Conservation (phyloP, 2,113 vertebrate species). For the Salvator merianae region DNA sequence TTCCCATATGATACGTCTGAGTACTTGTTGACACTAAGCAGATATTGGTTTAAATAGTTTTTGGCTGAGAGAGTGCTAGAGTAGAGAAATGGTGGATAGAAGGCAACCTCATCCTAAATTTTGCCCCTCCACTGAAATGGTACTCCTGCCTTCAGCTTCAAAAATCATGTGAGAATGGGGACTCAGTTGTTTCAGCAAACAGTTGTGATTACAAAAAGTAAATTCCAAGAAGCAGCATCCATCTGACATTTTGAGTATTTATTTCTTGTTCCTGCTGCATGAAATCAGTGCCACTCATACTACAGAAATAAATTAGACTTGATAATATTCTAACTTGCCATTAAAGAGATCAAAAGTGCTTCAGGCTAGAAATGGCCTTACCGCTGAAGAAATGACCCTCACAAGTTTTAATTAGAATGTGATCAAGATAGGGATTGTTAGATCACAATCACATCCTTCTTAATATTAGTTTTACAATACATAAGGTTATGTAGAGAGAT, state of each 20-base stretch:
- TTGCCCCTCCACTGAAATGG: no score
- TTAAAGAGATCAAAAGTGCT: slow-evolving; percentile 36
- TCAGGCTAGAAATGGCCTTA: slow-evolving; percentile 19
- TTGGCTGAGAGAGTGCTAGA: no score
- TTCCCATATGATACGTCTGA: no score
- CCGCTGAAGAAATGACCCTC: slow-evolving; percentile 21
- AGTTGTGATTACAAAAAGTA: neutral
- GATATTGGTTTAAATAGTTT: no score
- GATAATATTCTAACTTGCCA: slow-evolving; percentile 32
- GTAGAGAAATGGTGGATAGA: no score
- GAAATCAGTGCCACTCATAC: slow-evolving; percentile 35
- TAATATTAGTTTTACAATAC: slow-evolving; percentile 35
- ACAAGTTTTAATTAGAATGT: slow-evolving; percentile 33
- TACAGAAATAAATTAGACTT: slow-evolving; percentile 45
- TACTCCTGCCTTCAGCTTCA: no score
- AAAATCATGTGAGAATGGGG: no score
- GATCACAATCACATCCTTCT: slow-evolving; percentile 31
- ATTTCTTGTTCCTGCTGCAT: slow-evolving; percentile 24
- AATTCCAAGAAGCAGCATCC: neutral
- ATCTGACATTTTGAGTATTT: slow-evolving; percentile 41
- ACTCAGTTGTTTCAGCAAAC: neutral
- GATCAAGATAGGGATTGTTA: neutral
- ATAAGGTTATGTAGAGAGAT: slow-evolving; percentile 27
- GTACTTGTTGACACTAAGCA: no score
- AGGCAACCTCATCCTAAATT: no score